Percentiles rank a stretch among this genome's conserved stretches.
phyloP scores from a whole-genome alignment of 2,888 invertebrate species.

The Sycophila texana region DNA sequence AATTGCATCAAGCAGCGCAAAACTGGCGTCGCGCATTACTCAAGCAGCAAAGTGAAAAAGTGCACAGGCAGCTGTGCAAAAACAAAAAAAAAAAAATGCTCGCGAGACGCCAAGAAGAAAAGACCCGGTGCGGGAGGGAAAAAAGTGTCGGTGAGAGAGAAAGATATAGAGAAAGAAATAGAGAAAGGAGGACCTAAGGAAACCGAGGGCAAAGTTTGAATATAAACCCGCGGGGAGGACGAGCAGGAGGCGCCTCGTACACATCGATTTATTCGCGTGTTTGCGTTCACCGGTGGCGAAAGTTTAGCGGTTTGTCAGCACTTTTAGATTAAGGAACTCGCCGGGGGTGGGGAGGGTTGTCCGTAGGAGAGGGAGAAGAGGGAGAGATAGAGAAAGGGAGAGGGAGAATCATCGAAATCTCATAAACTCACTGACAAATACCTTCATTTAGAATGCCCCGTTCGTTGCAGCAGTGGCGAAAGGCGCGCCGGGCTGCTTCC shows the following conservation, averaged over 20 bases:
- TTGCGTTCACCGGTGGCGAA: constrained; percentile 71
- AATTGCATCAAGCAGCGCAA: background rate
- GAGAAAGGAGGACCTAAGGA: constrained; percentile 54
- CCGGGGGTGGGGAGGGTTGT: constrained; percentile 40
- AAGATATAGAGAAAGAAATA: constrained; percentile 5
- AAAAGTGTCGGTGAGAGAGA: constrained; percentile 28
- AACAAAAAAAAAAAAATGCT: background rate
- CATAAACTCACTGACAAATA: constrained; percentile 72
- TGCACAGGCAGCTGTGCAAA: constrained; percentile 8
- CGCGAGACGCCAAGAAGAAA: background rate
- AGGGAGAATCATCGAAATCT: constrained; percentile 68
- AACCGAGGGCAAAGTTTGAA: constrained; percentile 68
- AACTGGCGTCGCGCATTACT: constrained; percentile 30
- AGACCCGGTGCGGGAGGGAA: background rate
- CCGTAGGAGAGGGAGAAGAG: background rate
- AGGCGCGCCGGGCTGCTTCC: background rate
- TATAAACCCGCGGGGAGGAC: constrained; percentile 67
- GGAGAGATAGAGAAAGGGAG: constrained; percentile 14
- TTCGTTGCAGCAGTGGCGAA: constrained; percentile 26
- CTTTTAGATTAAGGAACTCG: constrained; percentile 71
- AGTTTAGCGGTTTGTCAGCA: constrained; percentile 75
- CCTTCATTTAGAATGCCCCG: constrained; percentile 68
- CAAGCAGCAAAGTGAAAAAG: constrained; percentile 38
- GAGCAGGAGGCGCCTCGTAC: constrained; percentile 44
- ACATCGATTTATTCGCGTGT: constrained; percentile 75